Base-by-base conservation (phyloP, 2,888 invertebrate species). In the Napeogenes sylphis region DNA sequence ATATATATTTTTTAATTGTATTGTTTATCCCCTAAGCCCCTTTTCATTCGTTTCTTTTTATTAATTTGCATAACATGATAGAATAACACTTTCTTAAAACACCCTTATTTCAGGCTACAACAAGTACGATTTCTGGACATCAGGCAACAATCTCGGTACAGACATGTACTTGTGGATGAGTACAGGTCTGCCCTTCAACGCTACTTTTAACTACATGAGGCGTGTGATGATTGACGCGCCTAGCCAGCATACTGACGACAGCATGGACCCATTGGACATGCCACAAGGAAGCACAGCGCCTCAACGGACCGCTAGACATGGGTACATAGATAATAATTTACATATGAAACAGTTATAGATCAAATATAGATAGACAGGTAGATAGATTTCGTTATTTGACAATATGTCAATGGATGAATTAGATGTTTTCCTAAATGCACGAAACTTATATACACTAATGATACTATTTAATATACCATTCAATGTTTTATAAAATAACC, bases 161-260 rank as follows among this genome's bases (percentile, higher is more conserved):
- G 95, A 95, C 76, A 96, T 96, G 95, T 94, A 95, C 84, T 89
- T 96, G 64, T 97, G 96, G 96, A 96, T 96, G 96, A 96, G 96
- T 81, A 95, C 96, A 45, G 96, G 96, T 13, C 85, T 96, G 65
- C 96, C 96, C 45, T 96, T 96, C 88, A 96, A 97, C 83, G 94
- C 95, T 33, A 96, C 96, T n/a, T 96, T 96, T 84, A 95, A 95
- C 85, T 95, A 95, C 83, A 95, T 96, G 93, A 76, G 90, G 68
- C 79, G 90, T 45, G 91, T 94, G 76, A 80, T 85, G 56, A 83
- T 92, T 64, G 91, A 91, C 67, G 87, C 91, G 64, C 90, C 92
- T 30, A 90, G 90, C 77, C 91, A 92, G 66, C 90, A 87, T 66
- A 78, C 90, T 30, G 92, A 91, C 69, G 90, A 91, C 78, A 91